Base-by-base conservation (phyloP, 1,140 invertebrate species). In the Muscidifurax raptorellus region DNA sequence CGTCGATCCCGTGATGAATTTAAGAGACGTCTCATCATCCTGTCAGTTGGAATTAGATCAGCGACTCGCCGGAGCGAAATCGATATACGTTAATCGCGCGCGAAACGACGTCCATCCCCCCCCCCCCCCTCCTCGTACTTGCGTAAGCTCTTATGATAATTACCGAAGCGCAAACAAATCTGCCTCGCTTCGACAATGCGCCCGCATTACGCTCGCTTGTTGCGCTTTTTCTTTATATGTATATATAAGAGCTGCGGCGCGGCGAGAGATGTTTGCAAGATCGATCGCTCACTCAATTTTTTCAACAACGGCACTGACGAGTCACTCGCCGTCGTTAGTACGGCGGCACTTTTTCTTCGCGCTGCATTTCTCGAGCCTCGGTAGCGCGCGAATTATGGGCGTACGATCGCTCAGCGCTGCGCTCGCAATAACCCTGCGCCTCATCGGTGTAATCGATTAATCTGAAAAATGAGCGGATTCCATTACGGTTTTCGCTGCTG, bases 281-380 rank as follows among this genome's bases (percentile, higher is more conserved):
- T 77, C 75, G 75, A 77, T 77, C 27, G 44, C 75, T 77, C 75
- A 77, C 75, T 77, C 75, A 77, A 77, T 77, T 77, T 77, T 77
- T 77, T 77, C 18, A n/a, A n/a, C 28, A 30, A 32, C 52, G 52
- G 18, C n/a, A n/a, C 71, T 30, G 71, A 32, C 30, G 28, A 69
- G 66, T 69, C 66, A 69, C 66, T 69, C 66, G 71, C n/a, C 32
- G 32, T 74, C 71, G 71, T 74, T 74, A 74, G 71, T 18, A n/a
- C 32, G 71, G 12, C 32, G 71, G 28, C 71, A 74, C 71, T 74
- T 74, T 74, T 74, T 74, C 71, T 74, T 74, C 71, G 32, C 71
- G 71, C 71, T 36, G 71, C 71, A 74, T 74, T 74, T 74, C 32
- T 74, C 71, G 22, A 18, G 44, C 44, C 52, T 18, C 10, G 10